These are phyloP conservation scores for Cyprinodon variegatus DNA, from an alignment of 2,113 vertebrate genomes.

Conservation along the genomic window DNA sequence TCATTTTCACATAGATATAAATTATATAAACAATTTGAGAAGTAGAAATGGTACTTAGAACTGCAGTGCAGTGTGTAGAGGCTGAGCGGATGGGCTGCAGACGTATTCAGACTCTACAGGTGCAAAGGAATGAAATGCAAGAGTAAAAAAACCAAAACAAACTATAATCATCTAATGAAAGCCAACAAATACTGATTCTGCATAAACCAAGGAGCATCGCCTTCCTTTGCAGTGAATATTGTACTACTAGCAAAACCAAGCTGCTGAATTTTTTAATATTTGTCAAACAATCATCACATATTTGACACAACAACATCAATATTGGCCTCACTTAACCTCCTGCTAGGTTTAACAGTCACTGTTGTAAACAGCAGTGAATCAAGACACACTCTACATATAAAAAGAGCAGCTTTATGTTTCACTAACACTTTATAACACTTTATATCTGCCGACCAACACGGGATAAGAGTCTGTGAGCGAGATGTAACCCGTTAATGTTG, in stretches of 20 bases:
- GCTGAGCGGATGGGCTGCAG: background rate
- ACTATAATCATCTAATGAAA: too few relatives aligned
- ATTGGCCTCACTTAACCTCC: too few relatives aligned
- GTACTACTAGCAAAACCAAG: background rate
- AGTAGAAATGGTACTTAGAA: background rate
- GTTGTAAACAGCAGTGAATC: background rate
- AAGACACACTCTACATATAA: background rate
- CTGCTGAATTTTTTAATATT: background rate
- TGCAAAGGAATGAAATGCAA: too few relatives aligned
- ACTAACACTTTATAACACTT: background rate
- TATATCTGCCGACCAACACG: too few relatives aligned
- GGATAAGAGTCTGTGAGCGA: too few relatives aligned
- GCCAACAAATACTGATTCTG: background rate
- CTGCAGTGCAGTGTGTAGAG: background rate
- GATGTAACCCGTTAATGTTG: background rate
- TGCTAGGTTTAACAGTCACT: background rate
- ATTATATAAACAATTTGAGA: background rate
- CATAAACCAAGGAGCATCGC: background rate
- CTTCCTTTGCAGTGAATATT: background rate
- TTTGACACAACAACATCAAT: background rate
- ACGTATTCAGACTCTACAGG: too few relatives aligned
- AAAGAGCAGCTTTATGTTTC: background rate
- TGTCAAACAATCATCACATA: background rate
- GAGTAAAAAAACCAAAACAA: too few relatives aligned
- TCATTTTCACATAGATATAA: background rate